Percentiles rank a stretch among this genome's conserved stretches.
Evolutionary conservation across 2,797 vertebrate species (phyloP).

Genomic region (Gymnoscopelus microlampas): DNA sequence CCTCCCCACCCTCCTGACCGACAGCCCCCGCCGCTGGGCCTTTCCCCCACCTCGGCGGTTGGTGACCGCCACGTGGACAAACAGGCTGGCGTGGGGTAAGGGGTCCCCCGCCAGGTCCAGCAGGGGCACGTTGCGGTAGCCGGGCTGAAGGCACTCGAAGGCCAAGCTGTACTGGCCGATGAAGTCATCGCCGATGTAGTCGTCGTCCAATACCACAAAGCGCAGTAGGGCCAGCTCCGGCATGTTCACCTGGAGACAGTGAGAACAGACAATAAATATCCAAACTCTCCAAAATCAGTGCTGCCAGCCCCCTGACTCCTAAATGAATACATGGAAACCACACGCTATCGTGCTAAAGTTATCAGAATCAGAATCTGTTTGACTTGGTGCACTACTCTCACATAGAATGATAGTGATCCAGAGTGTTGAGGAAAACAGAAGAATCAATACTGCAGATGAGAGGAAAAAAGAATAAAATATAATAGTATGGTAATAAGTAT

Average conservation of each 20-base stretch:
- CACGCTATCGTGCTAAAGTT: no score
- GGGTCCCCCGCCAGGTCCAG: slow-evolving; percentile 89
- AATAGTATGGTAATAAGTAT: no score
- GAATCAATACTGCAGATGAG: no score
- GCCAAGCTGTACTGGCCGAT: slow-evolving; percentile 96
- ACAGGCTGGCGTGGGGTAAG: slow-evolving; percentile 91
- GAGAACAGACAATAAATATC: background rate
- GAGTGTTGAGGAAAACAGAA: no score
- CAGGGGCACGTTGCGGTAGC: slow-evolving; percentile 94
- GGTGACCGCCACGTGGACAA: slow-evolving; percentile 94
- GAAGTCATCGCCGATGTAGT: slow-evolving; percentile 98
- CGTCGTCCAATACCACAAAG: slow-evolving; percentile 96
- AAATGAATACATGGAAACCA: no score
- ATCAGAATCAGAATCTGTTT: no score
- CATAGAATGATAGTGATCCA: no score
- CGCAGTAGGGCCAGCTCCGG: slow-evolving; percentile 95
- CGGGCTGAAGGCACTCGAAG: slow-evolving; percentile 93
- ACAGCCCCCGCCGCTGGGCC: slow-evolving; percentile 91
- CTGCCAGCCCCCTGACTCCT: no score
- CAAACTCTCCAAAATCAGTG: no score
- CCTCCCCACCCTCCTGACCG: slow-evolving; percentile 89
- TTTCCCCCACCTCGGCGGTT: slow-evolving; percentile 93
- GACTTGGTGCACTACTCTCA: no score
- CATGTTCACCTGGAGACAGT: slow-evolving; percentile 86
- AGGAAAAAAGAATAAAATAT: no score